Percentiles rank a stretch among this genome's conserved stretches.
phyloP scores from a whole-genome alignment of 2,113 vertebrate genomes.

The Cairina moschata region DNA sequence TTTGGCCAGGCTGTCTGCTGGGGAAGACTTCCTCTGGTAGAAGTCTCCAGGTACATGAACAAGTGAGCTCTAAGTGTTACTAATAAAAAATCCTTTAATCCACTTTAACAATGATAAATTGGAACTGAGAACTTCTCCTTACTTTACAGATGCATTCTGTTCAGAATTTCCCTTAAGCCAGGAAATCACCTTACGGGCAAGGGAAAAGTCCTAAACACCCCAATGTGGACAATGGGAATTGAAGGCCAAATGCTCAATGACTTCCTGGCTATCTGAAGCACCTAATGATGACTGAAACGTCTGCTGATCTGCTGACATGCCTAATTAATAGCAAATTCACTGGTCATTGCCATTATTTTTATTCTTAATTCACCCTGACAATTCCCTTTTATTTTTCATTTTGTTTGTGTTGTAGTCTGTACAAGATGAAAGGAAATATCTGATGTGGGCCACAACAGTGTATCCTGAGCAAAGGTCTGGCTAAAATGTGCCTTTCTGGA shows the following conservation, averaged over 20 bases:
- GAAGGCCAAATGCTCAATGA: background rate
- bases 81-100: slow-evolving; percentile 73
- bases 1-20: slow-evolving; percentile 51
- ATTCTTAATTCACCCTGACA: background rate
- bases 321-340: background rate
- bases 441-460: background rate
- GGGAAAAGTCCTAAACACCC: background rate
- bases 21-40: slow-evolving; percentile 36
- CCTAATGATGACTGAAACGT: background rate
- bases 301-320: background rate
- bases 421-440: background rate
- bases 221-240: background rate
- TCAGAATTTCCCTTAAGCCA: slow-evolving; percentile 50
- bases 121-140: slow-evolving; percentile 37
- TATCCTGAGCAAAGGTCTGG: background rate
- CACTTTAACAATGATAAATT: slow-evolving; percentile 67
- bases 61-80: slow-evolving; percentile 64
- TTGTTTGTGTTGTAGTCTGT: background rate
- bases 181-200: slow-evolving; percentile 6
- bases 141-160: slow-evolving; percentile 31
- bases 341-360: background rate
- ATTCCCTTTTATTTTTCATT: background rate
- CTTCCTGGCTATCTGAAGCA: background rate
- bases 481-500: background rate
- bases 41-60: slow-evolving; percentile 64